A percentile compares a stretch with the other conserved stretches of the same genome.
phyloP scores from a whole-genome alignment of 2,113 vertebrate genomes.

The Mustelus asterias region DNA sequence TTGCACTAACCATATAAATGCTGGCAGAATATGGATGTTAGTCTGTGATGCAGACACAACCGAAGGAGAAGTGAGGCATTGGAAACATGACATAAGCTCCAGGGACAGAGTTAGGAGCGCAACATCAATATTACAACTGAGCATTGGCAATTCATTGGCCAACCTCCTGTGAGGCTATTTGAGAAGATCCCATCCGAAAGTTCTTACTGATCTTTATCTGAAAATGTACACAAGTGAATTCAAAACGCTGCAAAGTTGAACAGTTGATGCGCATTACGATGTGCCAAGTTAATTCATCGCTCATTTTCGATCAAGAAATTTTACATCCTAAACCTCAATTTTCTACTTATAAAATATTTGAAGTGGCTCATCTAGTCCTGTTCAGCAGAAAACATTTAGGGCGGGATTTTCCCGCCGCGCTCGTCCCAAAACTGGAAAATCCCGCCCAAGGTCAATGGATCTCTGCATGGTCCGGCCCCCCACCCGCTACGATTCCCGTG shows the following conservation, averaged over 20 bases:
- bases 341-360: background rate
- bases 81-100: background rate
- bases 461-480: no score
- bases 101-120: background rate
- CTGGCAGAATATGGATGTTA: no score
- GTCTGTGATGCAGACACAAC: no score
- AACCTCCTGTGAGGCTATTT: background rate
- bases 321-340: background rate
- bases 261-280: background rate
- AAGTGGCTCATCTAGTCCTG: background rate
- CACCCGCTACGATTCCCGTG: no score
- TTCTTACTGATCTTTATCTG: background rate
- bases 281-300: background rate
- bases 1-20: no score
- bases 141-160: background rate
- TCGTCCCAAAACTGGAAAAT: no score
- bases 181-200: background rate
- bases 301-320: background rate
- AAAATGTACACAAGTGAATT: background rate
- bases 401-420: no score
- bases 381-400: background rate
- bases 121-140: background rate
- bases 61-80: background rate
- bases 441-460: no score
- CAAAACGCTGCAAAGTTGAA: background rate